Evolutionary conservation across 2,888 invertebrate species (phyloP).

Genomic region (Pyrocoelia pectoralis): DNA sequence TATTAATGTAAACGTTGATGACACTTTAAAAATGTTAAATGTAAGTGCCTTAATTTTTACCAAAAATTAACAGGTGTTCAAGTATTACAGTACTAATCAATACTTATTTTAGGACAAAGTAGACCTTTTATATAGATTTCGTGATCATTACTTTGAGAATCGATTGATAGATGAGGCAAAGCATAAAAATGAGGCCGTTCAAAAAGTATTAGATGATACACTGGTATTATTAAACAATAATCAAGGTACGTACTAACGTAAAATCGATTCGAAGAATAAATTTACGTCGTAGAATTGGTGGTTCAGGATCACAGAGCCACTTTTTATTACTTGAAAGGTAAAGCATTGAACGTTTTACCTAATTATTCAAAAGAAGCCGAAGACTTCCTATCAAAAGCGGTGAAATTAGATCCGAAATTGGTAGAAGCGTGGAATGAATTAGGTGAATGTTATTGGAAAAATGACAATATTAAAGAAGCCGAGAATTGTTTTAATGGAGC

Average conservation of each 20-base stretch:
- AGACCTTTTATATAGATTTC: constrained; percentile 70
- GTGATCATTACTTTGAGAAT: constrained; percentile 82
- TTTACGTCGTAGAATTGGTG: constrained; percentile 48
- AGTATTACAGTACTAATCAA: neutral
- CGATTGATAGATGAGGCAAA: constrained; percentile 73
- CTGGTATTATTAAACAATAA: constrained; percentile 70
- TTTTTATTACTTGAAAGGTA: constrained; percentile 77
- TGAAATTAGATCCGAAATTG: constrained; percentile 82
- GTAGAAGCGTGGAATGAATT: constrained; percentile 89
- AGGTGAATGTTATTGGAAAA: constrained; percentile 90
- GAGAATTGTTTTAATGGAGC: constrained; percentile 85
- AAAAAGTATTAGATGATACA: constrained; percentile 68
- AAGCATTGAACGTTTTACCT: constrained; percentile 75
- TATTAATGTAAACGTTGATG: constrained; percentile 41
- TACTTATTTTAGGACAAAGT: constrained; percentile 69
- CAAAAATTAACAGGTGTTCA: constrained; percentile 44
- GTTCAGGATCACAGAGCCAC: constrained; percentile 62
- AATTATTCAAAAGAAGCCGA: constrained; percentile 75
- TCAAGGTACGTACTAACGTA: constrained; percentile 63
- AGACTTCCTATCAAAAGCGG: constrained; percentile 80
- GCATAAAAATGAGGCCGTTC: constrained; percentile 71
- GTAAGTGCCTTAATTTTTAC: constrained; percentile 43
- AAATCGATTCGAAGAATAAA: neutral
- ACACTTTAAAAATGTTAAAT: constrained; percentile 46
- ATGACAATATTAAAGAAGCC: constrained; percentile 80